A percentile compares a stretch with the other conserved stretches of the same genome.
Conservation (phyloP, 2,797 vertebrate genomes). For the Dendrocincla tyrannina region DNA sequence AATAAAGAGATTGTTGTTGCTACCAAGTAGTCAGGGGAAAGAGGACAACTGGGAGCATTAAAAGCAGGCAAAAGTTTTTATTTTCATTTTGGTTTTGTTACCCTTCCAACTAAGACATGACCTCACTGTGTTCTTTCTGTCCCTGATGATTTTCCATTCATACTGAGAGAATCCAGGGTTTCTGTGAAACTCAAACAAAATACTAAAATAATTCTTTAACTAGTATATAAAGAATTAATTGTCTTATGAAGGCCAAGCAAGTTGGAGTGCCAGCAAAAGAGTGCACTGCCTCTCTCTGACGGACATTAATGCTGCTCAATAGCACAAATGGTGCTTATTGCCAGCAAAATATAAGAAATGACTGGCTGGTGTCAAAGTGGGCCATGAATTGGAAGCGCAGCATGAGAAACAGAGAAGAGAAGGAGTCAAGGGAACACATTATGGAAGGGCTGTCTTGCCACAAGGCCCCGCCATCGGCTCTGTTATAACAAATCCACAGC, state of each 20-base stretch:
- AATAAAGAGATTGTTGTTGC: background rate
- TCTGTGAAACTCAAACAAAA: conserved; percentile 10
- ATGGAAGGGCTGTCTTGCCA: background rate
- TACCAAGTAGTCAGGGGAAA: conserved; percentile 41
- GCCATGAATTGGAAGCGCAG: background rate
- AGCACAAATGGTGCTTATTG: background rate
- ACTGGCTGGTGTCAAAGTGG: background rate
- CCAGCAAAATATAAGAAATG: conserved; percentile 5
- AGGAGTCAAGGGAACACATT: background rate
- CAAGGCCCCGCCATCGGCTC: background rate
- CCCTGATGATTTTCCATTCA: conserved; percentile 17
- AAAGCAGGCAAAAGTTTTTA: conserved; percentile 18
- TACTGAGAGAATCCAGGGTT: background rate
- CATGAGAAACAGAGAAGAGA: background rate
- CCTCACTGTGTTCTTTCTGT: conserved; percentile 10
- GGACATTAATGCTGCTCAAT: background rate
- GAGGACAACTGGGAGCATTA: background rate
- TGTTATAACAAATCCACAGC: background rate
- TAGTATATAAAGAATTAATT: conserved; percentile 15
- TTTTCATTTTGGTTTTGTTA: conserved; percentile 44
- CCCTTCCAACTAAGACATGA: background rate
- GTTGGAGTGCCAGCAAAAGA: background rate
- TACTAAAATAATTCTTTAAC: conserved; percentile 23
- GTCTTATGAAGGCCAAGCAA: background rate
- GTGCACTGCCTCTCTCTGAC: background rate